Base-by-base conservation (phyloP, 2,797 vertebrate genomes). In the Hephaestus fuliginosus region DNA sequence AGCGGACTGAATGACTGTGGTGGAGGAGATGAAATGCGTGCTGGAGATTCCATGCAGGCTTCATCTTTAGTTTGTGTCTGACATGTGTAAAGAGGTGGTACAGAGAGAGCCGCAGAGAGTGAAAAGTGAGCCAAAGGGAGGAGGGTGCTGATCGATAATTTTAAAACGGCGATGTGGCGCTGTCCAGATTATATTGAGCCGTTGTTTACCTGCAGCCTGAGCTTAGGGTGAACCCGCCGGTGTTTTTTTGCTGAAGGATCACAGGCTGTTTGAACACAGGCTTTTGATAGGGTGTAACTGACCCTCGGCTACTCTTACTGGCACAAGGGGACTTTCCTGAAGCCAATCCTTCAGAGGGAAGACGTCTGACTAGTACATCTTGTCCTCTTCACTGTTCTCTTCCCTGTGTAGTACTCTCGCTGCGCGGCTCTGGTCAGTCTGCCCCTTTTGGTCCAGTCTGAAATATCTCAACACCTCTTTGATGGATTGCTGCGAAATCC, bases 131-230 rank as follows among this genome's bases (percentile, higher is more conserved):
- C 71, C 62, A 73, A 67, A 39, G 6, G 44, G 52, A 70, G 72
- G 62, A 67, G 30, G 82, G 64, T 52, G 58, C 62, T 52, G 58
- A 88, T 89, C 56, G 55, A 85, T 91, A 58, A 58, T 71, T 69
- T 80, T 62, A 67, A 75, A 86, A 71, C 25, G 0, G 49, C 62
- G 61, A 69, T 41, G n/a, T 76, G 71, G 88, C 89, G 92, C 82
- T 70, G 87, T 91, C 84, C 74, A 76, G 81, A 83, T 84, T 80
- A 82, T 78, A 91, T 87, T 7, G 81, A 93, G 80, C 81, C 8
- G 60, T 62, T 83, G 80, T 90, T 91, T 87, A 85, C 75, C 76
- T 82, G 83, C 64, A 67, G 64, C 76, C 63, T 30, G 67, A 80
- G 72, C 52, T 51, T 58, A 48, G 78, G 25, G 74, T 75, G 28